Conservation (phyloP, 1,140 invertebrate genomes). For the Scaptomyza hsui region DNA sequence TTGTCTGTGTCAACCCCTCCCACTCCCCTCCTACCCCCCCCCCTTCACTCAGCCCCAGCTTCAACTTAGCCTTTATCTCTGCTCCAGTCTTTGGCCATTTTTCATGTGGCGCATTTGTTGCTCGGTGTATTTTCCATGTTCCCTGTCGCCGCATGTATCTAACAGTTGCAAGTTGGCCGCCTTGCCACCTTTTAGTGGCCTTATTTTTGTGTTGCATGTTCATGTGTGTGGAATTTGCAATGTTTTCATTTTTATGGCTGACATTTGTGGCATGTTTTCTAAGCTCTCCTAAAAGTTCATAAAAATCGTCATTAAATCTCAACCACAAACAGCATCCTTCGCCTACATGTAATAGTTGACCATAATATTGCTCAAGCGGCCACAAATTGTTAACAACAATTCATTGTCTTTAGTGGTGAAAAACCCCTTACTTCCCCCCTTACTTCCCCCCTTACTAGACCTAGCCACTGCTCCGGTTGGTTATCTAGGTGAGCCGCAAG, state of each 20-base stretch:
- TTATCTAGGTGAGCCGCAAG: constrained; percentile 66
- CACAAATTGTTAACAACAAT: constrained; percentile 54
- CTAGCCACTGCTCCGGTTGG: constrained; percentile 26
- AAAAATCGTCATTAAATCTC: not conserved
- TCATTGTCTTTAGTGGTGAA: constrained; percentile 54
- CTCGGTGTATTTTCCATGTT: constrained; percentile 48
- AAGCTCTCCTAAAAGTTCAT: too few relatives aligned
- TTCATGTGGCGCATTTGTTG: constrained; percentile 25
- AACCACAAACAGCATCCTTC: constrained; percentile 1
- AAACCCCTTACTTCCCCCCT: not conserved
- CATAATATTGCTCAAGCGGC: constrained; percentile 35
- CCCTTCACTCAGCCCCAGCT: not conserved
- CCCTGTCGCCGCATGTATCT: constrained; percentile 39
- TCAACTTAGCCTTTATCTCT: not conserved
- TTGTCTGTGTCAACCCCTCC: constrained; percentile 3
- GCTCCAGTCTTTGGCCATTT: constrained; percentile 2
- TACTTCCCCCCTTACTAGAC: not conserved
- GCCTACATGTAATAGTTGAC: constrained; percentile 12
- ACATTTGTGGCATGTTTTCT: constrained; percentile 44
- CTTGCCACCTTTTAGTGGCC: constrained; percentile 36
- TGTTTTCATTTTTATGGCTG: constrained; percentile 61
- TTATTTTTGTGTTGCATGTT: constrained; percentile 15
- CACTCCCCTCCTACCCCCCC: too few relatives aligned
- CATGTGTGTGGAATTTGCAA: constrained; percentile 55
- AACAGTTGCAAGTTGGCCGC: constrained; percentile 12